phyloP scores from a whole-genome alignment of 2,113 vertebrate genomes.

The Lipophrys pholis region DNA sequence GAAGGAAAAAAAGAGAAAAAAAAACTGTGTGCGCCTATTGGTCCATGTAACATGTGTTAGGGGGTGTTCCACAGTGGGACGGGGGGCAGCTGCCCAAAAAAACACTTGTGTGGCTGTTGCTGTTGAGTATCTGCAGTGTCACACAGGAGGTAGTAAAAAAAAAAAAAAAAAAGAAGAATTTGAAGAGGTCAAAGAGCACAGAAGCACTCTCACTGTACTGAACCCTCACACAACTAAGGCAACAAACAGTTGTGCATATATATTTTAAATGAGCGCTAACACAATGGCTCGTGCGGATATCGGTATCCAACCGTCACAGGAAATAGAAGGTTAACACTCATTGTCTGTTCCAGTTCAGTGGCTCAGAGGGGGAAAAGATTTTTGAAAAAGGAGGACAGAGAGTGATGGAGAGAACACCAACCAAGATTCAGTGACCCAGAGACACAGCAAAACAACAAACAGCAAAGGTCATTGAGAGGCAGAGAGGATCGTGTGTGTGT shows the following conservation, averaged over 20 bases:
- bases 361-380: slow-evolving; percentile 27
- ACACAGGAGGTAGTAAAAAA: slow-evolving; percentile 23
- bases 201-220: slow-evolving; percentile 10
- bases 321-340: slow-evolving; percentile 30
- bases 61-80: slow-evolving; percentile 52
- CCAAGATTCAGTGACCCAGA: slow-evolving; percentile 55
- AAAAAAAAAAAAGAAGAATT: slow-evolving; percentile 3
- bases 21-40: slow-evolving; percentile 14
- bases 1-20: slow-evolving; percentile 35
- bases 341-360: slow-evolving; percentile 51
- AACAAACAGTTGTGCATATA: neutral
- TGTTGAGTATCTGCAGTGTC: slow-evolving; percentile 39
- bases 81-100: slow-evolving; percentile 62
- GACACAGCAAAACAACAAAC: slow-evolving; percentile 60
- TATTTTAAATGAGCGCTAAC: slow-evolving; percentile 15
- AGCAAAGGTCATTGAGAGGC: slow-evolving; percentile 40
- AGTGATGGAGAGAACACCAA: slow-evolving; percentile 56
- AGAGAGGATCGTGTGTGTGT: slow-evolving; percentile 5
- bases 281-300: slow-evolving; percentile 23
- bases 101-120: slow-evolving; percentile 42
- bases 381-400: slow-evolving; percentile 33
- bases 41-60: slow-evolving; percentile 24
- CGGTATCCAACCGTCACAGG: slow-evolving; percentile 36
- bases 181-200: slow-evolving; percentile 39
- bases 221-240: neutral